phyloP scores from a whole-genome alignment of 1,140 invertebrate species.

The Zophobas morio region DNA sequence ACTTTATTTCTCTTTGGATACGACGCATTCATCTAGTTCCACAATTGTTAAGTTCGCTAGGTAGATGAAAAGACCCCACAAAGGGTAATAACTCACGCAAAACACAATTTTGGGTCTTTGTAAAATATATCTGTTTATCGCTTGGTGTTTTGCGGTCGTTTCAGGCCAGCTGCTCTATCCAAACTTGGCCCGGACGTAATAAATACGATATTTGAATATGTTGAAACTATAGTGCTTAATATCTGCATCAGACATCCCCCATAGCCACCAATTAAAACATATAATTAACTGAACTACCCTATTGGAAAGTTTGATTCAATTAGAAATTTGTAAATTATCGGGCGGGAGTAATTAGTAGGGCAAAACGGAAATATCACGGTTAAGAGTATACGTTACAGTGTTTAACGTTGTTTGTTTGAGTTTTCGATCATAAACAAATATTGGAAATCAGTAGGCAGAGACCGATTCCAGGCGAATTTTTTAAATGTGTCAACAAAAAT shows the following conservation, averaged over 20 bases:
- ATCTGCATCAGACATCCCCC: background rate
- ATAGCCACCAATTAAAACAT: background rate
- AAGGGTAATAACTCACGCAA: constrained; percentile 33
- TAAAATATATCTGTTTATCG: constrained; percentile 28
- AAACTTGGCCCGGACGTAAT: background rate
- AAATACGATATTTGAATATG: constrained; percentile 1
- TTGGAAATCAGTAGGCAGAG: too few species aligned
- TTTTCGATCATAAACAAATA: too few species aligned
- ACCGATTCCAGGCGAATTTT: too few species aligned
- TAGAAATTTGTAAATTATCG: too few species aligned
- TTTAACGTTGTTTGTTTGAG: too few species aligned
- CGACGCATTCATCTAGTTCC: background rate
- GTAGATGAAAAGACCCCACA: constrained; percentile 13
- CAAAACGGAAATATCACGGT: too few species aligned
- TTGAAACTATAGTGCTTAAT: background rate
- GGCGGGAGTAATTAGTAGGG: too few species aligned
- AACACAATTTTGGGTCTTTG: constrained; percentile 27
- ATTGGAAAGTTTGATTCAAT: too few species aligned
- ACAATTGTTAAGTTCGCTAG: constrained; percentile 8
- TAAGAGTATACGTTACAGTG: too few species aligned
- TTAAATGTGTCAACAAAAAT: too few species aligned
- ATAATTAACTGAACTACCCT: background rate
- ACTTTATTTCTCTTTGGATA: constrained; percentile 10
- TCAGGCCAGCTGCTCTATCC: constrained; percentile 1
- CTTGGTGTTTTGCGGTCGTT: constrained; percentile 17